Base-by-base conservation (phyloP, 2,888 invertebrate species). In the Stegophylla sp. region DNA sequence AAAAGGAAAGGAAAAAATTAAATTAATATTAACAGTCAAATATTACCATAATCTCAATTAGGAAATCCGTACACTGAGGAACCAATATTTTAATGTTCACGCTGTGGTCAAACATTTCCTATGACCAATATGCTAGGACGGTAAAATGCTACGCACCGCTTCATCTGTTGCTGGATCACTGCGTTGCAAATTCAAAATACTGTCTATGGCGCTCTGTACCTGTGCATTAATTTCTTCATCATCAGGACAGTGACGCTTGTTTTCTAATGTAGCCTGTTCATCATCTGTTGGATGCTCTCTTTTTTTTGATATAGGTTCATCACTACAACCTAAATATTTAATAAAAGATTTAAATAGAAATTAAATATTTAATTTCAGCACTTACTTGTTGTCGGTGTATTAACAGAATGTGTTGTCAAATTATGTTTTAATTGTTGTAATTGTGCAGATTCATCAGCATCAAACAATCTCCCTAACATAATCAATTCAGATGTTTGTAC, bases 151-250 rank as follows among this genome's bases (percentile, higher is more conserved):
- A 7, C 83, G 81, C 45, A 83, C 83, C n/a, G 83, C 83, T 82
- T 83, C 83, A 77, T 83, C 83, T 17, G 82, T 82, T 23, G 72
- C 85, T 12, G 82, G 83, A 81, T 83, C 83, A 26, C 82, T 82
- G 26, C 82, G 81, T 51, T 83, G 83, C 84, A 92, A 87, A 87
- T 92, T 92, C 83, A 93, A 87, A 85, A 93, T 93, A 85, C 92
- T 92, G 86, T 93, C 92, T 84, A 93, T 93, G 83, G 93, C 93
- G 85, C 91, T 92, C 86, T 93, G 92, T 83, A 93, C 93, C 86
- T 93, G 92, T 45, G 92, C 91, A 84, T 91, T 92, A 82, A 92
- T 91, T 84, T 91, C 91, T 84, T 91, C 91, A 84, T 90, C 90
- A 73, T 84, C 84, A 23, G 83, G 83, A 51, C 83, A 83, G 64